Percentiles rank a stretch among this genome's conserved stretches.
phyloP scores from a whole-genome alignment of 2,797 vertebrate species.

The Trachops cirrhosus region DNA sequence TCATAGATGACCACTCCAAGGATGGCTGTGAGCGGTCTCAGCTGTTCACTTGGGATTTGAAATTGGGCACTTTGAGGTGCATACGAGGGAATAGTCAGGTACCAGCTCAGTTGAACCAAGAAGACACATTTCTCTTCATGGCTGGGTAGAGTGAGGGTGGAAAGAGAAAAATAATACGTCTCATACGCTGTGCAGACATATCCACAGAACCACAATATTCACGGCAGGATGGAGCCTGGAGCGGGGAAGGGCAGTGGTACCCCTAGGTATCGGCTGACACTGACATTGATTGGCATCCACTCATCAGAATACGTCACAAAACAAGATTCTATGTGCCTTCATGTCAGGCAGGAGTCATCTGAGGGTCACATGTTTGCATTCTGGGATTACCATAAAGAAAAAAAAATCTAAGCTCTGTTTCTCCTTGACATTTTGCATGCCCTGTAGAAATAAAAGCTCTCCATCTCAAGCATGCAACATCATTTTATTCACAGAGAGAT shows the following conservation, averaged over 20 bases:
- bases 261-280: rapidly evolving
- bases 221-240: neutral
- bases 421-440: no score
- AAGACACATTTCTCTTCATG: neutral
- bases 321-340: rapidly evolving
- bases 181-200: rapidly evolving
- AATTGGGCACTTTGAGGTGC: no score
- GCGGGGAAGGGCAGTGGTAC: rapidly evolving
- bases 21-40: rapidly evolving
- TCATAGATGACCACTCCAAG: rapidly evolving
- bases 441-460: neutral
- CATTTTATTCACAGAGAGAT: neutral
- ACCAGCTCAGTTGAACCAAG: neutral
- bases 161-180: neutral
- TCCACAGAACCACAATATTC: rapidly evolving
- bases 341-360: rapidly evolving
- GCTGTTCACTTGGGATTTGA: neutral
- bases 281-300: rapidly evolving
- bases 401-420: neutral
- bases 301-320: neutral
- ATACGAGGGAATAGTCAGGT: neutral
- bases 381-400: neutral
- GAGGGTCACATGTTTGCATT: rapidly evolving
- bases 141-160: neutral
- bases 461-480: neutral